A percentile compares a stretch with the other conserved stretches of the same genome.
Evolutionary conservation across 2,113 vertebrate genomes (phyloP).

Genomic region (Malurus elegans): DNA sequence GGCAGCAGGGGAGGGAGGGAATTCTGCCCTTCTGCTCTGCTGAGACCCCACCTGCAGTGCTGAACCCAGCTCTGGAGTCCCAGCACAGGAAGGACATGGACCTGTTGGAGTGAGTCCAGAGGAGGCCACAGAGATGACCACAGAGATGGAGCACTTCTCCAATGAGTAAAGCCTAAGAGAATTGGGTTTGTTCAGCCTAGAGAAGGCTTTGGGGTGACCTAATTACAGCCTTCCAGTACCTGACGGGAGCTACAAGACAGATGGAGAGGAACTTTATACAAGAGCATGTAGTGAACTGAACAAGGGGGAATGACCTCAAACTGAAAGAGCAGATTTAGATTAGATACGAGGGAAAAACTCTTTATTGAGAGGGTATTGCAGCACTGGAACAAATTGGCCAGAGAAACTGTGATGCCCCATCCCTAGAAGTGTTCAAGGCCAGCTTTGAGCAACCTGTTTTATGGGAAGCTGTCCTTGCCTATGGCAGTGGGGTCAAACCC

Average conservation of each 20-base stretch:
- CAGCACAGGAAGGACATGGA: not conserved
- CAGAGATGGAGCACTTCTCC: not conserved
- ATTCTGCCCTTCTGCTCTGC: not conserved
- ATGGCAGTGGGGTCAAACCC: not conserved
- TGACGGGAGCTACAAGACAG: not conserved
- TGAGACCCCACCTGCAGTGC: not conserved
- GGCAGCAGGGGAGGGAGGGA: accelerated
- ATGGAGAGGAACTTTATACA: not conserved
- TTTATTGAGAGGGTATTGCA: not conserved
- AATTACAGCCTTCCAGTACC: not conserved
- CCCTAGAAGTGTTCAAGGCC: not conserved
- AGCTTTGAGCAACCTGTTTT: not conserved
- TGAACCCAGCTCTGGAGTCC: not conserved
- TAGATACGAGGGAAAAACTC: not conserved
- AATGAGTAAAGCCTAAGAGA: not conserved
- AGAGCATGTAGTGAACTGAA: not conserved
- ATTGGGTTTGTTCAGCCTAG: not conserved
- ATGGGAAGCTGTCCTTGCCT: not conserved
- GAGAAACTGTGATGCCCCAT: not conserved
- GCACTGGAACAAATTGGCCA: not conserved
- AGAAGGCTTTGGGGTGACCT: not conserved
- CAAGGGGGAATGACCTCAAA: not conserved
- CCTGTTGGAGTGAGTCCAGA: accelerated
- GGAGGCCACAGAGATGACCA: accelerated
- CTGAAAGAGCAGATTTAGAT: not conserved